Base-by-base conservation (phyloP, 2,888 invertebrate genomes). In the Ischnus inquisitorius region DNA sequence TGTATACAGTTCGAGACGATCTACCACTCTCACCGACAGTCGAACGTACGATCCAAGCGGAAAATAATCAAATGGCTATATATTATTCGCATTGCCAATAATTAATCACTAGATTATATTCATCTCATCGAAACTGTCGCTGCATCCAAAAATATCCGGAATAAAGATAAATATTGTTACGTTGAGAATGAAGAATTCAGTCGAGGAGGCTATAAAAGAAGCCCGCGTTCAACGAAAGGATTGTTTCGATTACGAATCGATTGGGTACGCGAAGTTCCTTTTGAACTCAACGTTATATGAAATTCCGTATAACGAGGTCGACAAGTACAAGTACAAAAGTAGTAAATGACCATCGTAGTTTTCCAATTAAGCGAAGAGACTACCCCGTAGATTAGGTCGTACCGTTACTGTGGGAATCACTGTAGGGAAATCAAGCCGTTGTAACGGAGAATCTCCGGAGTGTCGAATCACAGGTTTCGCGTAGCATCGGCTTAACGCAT, bases 351-450 rank as follows among this genome's bases (percentile, higher is more conserved):
- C n/a, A n/a, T n/a, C n/a, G n/a, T n/a, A n/a, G n/a, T n/a, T n/a
- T n/a, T n/a, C n/a, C n/a, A n/a, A n/a, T n/a, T n/a, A 78, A 65
- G 78, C 51, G 8, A 6, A 5, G 43, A 48, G 16, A 51, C 22
- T 39, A 8, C 54, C 64, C n/a, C n/a, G 72, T 51, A n/a, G 39
- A 12, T 60, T 34, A 54, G 46, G 41, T 16, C 46, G 34, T 22
- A 57, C 8, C 2, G 60, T n/a, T 34, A 48, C 25, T 60, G 14
- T 1, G 41, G 19, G 28, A 78, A 68, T 64, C 43, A 57, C 69
- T 62, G 28, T 74, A 72, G 75, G 75, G 71, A 76, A 82, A 84
- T 84, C 76, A 84, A 60, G 71, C 41, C 64, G 19, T 48, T 71
- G 76, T 69, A 34, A 76, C 79, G 25, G 12, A 25, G 48, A 74